phyloP scores from a whole-genome alignment of 1,140 invertebrate genomes.

The Theocolax elegans region DNA sequence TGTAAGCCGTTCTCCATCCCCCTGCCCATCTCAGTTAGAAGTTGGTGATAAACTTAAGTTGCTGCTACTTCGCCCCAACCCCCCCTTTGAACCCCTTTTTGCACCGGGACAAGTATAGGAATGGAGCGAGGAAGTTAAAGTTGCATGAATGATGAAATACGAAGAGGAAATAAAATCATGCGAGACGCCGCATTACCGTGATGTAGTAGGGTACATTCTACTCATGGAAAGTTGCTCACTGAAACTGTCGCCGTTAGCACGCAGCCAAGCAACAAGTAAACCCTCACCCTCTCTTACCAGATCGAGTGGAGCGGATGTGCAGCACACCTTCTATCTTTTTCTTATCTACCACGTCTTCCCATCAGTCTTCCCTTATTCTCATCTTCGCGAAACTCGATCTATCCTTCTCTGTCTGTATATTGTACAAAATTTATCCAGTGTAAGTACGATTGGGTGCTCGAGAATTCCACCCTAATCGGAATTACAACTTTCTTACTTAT shows the following conservation, averaged over 20 bases:
- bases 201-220: background rate
- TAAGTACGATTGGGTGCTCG: too few relatives aligned
- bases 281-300: background rate
- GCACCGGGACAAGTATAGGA: too few relatives aligned
- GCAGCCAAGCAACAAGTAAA: slow-evolving; percentile 13
- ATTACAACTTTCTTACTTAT: too few relatives aligned
- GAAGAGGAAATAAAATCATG: slow-evolving; percentile 34
- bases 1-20: too few relatives aligned
- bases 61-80: background rate
- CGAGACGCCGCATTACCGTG: background rate
- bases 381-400: too few relatives aligned
- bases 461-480: too few relatives aligned
- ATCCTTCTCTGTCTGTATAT: too few relatives aligned
- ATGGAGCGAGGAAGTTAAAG: slow-evolving; percentile 25
- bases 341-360: background rate
- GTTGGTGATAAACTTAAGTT: slow-evolving; percentile 2
- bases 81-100: too few relatives aligned
- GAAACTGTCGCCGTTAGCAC: slow-evolving; percentile 6
- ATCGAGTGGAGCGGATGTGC: too few relatives aligned
- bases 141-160: slow-evolving; percentile 28
- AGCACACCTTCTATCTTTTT: too few relatives aligned
- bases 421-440: too few relatives aligned
- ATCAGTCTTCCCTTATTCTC: background rate
- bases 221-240: background rate
- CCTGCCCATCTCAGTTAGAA: too few relatives aligned